Base-by-base conservation (phyloP, 2,797 vertebrate species). In the Poeciliopsis infans region DNA sequence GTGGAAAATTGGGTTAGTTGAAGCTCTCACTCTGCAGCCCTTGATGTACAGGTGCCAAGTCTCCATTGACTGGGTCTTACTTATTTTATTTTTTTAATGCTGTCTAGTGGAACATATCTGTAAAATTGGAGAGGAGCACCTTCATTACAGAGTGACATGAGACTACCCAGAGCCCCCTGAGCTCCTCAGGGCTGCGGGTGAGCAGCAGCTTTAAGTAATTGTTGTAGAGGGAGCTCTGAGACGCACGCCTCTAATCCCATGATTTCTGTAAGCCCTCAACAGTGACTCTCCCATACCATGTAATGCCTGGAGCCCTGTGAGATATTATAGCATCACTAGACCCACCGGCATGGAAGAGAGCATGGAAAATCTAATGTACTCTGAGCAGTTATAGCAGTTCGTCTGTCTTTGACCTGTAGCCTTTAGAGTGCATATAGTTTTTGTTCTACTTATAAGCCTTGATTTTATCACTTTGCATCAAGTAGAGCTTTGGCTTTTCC, bases 171-270 rank as follows among this genome's bases (percentile, higher is more conserved):
- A 77, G 84, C 83, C 83, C 78, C 51, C 84, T 80, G 76, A 64
- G 82, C 77, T 82, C 66, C 64, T 76, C 1, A 68, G 59, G 72
- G 85, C 88, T 80, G 68, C 76, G 81, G 86, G 87, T 85, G 79
- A 88, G 79, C 82, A 68, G 82, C 55, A 46, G 86, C 82, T 87
- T 83, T 83, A 80, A 86, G 90, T 93, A 91, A 91, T 91, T 92
- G 91, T 91, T 89, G 87, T 91, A 86, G 83, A 59, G 69, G 89
- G 84, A 89, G 81, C 88, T 72, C 68, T 77, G 86, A 86, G 87
- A 87, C 20, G 66, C 87, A 86, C 72, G 80, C 70, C 79, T 90
- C 83, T 91, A 91, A 94, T 92, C 89, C 89, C 46, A 49, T 79
- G 81, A 85, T 91, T 89, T 88, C 88, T 87, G 73, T 88, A 91